Evolutionary conservation across 2,797 vertebrate genomes (phyloP).

Genomic region (Enoplosus armatus): DNA sequence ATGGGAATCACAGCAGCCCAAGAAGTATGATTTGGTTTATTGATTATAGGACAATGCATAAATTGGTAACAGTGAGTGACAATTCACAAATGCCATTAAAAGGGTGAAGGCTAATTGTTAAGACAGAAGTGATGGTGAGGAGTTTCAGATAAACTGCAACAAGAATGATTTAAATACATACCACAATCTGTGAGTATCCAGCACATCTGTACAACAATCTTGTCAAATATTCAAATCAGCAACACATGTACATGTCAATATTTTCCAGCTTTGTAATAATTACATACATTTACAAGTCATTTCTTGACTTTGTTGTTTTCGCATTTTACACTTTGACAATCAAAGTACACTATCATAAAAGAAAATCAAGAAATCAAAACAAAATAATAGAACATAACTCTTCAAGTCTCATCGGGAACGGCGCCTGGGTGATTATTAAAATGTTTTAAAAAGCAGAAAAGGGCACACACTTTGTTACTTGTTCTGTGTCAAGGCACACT

Average conservation of each 20-base stretch:
- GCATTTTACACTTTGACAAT: slow-evolving; percentile 51
- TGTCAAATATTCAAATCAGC: slow-evolving; percentile 61
- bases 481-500: slow-evolving; percentile 70
- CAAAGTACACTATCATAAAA: slow-evolving; percentile 50
- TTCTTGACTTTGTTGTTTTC: slow-evolving; percentile 41
- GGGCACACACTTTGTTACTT: slow-evolving; percentile 24
- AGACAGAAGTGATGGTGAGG: slow-evolving; percentile 47
- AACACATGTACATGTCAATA: slow-evolving; percentile 61
- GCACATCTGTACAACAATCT: slow-evolving; percentile 64
- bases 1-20: neutral
- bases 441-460: slow-evolving; percentile 19
- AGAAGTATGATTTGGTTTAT: slow-evolving; percentile 66
- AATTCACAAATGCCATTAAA: slow-evolving; percentile 38
- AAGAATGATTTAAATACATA: slow-evolving; percentile 43
- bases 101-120: slow-evolving; percentile 26
- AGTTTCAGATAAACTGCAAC: slow-evolving; percentile 29
- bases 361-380: slow-evolving; percentile 10
- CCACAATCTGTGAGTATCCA: slow-evolving; percentile 11
- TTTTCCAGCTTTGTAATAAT: slow-evolving; percentile 73
- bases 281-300: slow-evolving; percentile 76
- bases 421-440: slow-evolving; percentile 12
- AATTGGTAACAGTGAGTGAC: slow-evolving; percentile 37
- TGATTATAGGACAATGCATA: slow-evolving; percentile 64
- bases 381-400: slow-evolving; percentile 1
- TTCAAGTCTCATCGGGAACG: slow-evolving; percentile 35